phyloP scores from a whole-genome alignment of 1,140 invertebrate genomes.

The Diabrotica undecimpunctata region DNA sequence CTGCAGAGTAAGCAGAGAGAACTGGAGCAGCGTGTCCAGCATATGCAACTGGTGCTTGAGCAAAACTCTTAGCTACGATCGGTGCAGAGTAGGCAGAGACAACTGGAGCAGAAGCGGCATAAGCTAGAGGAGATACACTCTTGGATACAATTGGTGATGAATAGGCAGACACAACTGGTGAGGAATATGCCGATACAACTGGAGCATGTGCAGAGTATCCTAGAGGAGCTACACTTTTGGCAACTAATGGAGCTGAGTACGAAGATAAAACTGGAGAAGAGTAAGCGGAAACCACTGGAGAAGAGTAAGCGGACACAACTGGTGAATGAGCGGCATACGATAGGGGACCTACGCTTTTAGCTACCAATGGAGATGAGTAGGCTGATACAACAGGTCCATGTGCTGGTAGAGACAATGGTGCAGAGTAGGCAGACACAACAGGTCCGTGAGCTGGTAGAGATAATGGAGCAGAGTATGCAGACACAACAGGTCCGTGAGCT shows the following conservation, averaged over 20 bases:
- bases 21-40: neutral
- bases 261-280: slow-evolving; percentile 34
- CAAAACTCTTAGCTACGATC: neutral
- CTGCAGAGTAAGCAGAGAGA: neutral
- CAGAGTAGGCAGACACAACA: slow-evolving; percentile 12
- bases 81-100: neutral
- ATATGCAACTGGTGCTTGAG: neutral
- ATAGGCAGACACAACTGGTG: slow-evolving; percentile 29
- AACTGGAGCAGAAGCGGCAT: slow-evolving; percentile 45
- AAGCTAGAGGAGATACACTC: slow-evolving; percentile 40
- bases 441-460: neutral
- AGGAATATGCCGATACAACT: slow-evolving; percentile 48
- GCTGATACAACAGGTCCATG: slow-evolving; percentile 7
- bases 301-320: slow-evolving; percentile 9
- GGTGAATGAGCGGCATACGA: neutral
- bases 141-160: slow-evolving; percentile 44
- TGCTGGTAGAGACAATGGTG: neutral
- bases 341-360: neutral
- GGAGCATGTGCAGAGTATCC: slow-evolving; percentile 38
- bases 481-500: slow-evolving; percentile 17
- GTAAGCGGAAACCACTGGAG: slow-evolving; percentile 13
- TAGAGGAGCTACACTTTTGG: slow-evolving; percentile 39
- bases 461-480: neutral
- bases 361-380: slow-evolving; percentile 18
- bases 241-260: slow-evolving; percentile 17